Evolutionary conservation across 2,797 vertebrate genomes (phyloP).

Genomic region (Sebastes taczanowskii): DNA sequence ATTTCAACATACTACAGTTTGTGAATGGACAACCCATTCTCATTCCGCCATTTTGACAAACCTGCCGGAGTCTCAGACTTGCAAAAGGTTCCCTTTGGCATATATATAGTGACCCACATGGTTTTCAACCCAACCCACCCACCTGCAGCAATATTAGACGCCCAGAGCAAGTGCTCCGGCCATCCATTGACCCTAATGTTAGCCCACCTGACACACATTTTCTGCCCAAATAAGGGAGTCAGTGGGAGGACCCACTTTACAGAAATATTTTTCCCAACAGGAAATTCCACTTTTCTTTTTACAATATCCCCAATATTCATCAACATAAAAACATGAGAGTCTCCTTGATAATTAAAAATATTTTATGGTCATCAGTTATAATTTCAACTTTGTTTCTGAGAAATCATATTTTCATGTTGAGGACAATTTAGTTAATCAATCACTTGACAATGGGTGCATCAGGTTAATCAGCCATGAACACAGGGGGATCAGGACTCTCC

Average conservation of each 20-base stretch:
- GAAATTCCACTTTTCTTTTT: background rate
- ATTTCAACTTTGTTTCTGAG: too few relatives aligned
- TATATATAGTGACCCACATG: rapidly evolving
- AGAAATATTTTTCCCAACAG: too few relatives aligned
- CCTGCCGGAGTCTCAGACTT: background rate
- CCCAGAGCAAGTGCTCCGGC: rapidly evolving
- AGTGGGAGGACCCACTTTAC: too few relatives aligned
- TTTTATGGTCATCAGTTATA: too few relatives aligned
- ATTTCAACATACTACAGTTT: background rate
- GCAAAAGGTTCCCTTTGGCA: background rate
- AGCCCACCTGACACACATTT: background rate
- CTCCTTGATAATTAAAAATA: too few relatives aligned
- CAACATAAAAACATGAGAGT: background rate
- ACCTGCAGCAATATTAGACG: rapidly evolving
- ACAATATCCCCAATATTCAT: background rate
- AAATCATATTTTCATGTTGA: too few relatives aligned
- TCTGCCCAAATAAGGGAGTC: too few relatives aligned
- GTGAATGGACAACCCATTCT: background rate
- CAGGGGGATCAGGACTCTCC: too few relatives aligned
- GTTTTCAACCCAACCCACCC: too few relatives aligned
- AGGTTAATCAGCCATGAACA: too few relatives aligned
- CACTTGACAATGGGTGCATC: too few relatives aligned
- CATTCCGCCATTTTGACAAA: background rate
- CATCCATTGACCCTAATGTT: background rate
- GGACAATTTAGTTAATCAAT: too few relatives aligned